Base-by-base conservation (phyloP, 2,113 vertebrate genomes). In the Bubalus kerabau region DNA sequence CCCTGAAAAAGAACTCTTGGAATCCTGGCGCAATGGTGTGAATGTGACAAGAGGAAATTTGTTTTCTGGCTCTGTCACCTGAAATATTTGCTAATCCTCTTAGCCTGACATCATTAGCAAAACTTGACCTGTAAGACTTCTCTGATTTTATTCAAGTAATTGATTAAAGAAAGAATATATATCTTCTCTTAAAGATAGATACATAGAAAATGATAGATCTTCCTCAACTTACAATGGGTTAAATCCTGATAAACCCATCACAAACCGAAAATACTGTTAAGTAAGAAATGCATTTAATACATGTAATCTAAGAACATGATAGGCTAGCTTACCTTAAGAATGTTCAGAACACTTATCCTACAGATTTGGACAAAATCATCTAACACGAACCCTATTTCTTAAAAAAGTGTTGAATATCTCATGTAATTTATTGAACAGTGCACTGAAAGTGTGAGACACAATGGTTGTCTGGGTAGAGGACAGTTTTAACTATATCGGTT, bases 41-140 rank as follows among this genome's bases (percentile, higher is more conserved):
- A 84, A 60, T 74, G 12, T 62, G 84, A 80, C 32, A 46, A 88
- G 50, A 60, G n/a, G 60, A 93, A 87, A 84, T 78, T 32, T 85
- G 36, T 57, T 94, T 95, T 84, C 50, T 87, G 87, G 52, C 48
- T 97, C 48, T 93, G 40, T 83, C 83, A 97, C 60, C 83, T 76
- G 48, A 95, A 96, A 64, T 76, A 64, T 67, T 91, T 95, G 86
- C 59, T 94, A 82, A 43, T 94, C 52, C 13, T 95, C 59, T 84
- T 32, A 85, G 46, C n/a, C 89, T 21, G 78, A 28, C 5, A 89
- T 82, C 17, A 85, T 62, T 32, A 67, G 64, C 78, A 97, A 92
- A 86, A 97, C 93, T 50, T 90, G 57, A 97, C 67, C 84, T 78
- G 16, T 62, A 71, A 81, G 52, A 95, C 48, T 64, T 83, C 30